Base-by-base conservation (phyloP, 2,888 invertebrate genomes). In the Aquatica leii region DNA sequence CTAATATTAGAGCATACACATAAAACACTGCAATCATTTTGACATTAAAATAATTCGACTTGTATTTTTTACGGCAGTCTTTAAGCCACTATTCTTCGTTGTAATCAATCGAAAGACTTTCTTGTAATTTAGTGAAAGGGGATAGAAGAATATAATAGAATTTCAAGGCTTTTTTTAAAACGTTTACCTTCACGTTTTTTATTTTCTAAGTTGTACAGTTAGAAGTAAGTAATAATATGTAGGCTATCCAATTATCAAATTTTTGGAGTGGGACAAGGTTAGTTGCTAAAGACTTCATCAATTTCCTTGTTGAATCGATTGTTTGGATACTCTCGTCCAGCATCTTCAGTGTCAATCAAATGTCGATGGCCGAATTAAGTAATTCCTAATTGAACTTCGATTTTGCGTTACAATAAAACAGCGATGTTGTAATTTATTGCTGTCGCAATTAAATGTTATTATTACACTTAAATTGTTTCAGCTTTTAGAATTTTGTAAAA, bases 1-100 rank as follows among this genome's bases (percentile, higher is more conserved):
- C 50, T 40, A 58, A 41, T 17, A 58, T 9, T n/a, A 58, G 24
- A 14, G 15, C 50, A 50, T 49, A 50, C 12, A 50, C 20, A 49
- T 31, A 15, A 51, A 34, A 5, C 1, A 50, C 40, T 17, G 49
- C 40, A 24, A 50, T 37, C 57, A 58, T 58, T 37, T 21, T 24
- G 12, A n/a, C n/a, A 6, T 9, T 46, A n/a, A 37, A n/a, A n/a
- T n/a, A n/a, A n/a, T n/a, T n/a, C 12, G 4, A 37, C 37, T 37
- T n/a, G n/a, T n/a, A n/a, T n/a, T n/a, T n/a, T 37, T 37, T 37
- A 9, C 37, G 11, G 41, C 41, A 18, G 20, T 18, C 14, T 14
- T 17, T 17, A 17, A 11, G 18, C 20, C 46, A 2, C 18, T 14
- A 43, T 43, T 46, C 18, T 5, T 46, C 9, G 11, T 46, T 17